Conservation (phyloP, 2,888 invertebrate genomes). For the Eupithecia centaureata region DNA sequence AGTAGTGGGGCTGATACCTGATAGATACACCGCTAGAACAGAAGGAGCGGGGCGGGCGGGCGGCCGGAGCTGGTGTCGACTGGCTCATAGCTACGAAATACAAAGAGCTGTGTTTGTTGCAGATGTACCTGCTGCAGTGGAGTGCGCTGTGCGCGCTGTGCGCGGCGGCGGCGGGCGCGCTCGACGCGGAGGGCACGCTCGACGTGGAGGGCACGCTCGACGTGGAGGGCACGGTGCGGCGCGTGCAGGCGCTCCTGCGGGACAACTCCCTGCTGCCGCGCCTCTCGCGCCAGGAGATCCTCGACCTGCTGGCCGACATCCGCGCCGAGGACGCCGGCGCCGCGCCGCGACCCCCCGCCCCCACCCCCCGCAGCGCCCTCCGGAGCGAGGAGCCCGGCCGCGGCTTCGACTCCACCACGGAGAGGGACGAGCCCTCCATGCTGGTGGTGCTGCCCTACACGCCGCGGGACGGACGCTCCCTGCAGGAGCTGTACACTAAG, state of each 20-base stretch:
- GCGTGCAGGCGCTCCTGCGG: constrained; percentile 86
- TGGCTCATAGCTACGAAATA: not conserved
- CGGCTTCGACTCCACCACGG: constrained; percentile 61
- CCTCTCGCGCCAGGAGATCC: constrained; percentile 86
- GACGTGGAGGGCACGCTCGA: constrained; percentile 61
- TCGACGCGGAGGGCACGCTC: not conserved
- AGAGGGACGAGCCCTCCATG: constrained; percentile 70
- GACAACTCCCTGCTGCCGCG: constrained; percentile 86
- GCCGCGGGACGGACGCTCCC: constrained; percentile 79
- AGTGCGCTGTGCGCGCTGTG: not conserved
- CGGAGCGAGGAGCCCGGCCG: constrained; percentile 51
- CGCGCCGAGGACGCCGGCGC: constrained; percentile 78
- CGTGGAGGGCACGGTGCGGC: constrained; percentile 86
- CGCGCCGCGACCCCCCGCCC: constrained; percentile 52
- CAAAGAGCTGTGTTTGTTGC: constrained; percentile 47
- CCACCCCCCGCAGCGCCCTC: constrained; percentile 53
- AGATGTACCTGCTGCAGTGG: constrained; percentile 72
- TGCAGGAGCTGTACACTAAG: constrained; percentile 87
- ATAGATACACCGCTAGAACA: too few relatives aligned
- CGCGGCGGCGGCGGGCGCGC: not conserved
- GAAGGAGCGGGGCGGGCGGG: too few relatives aligned
- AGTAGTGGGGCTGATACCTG: too few relatives aligned
- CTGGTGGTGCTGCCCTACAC: constrained; percentile 88
- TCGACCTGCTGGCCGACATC: constrained; percentile 87
- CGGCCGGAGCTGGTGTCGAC: too few relatives aligned